These are phyloP conservation scores for Drosophila acutilabella DNA, from an alignment of 2,888 invertebrate species.

Conservation along the genomic window DNA sequence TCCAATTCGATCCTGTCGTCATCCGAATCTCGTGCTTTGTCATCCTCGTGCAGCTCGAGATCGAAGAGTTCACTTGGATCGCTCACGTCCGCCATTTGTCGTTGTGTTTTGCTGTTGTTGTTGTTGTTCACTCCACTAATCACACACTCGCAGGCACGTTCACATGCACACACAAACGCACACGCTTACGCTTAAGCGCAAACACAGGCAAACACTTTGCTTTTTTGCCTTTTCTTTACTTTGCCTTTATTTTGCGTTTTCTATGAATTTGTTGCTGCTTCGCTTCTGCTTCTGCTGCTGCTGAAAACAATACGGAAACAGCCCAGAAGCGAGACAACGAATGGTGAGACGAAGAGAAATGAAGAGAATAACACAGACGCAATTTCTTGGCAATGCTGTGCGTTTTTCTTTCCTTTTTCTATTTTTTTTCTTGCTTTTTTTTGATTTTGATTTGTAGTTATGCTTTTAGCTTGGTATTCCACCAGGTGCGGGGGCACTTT, in stretches of 20 bases:
- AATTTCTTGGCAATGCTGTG: conserved; percentile 53
- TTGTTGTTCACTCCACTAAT: conserved; percentile 40
- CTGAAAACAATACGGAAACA: conserved; percentile 62
- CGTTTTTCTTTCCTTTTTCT: conserved; percentile 8
- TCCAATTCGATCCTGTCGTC: conserved; percentile 95
- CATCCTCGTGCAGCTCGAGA: conserved; percentile 93
- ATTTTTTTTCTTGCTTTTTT: conserved; percentile 23
- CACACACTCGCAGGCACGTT: conserved; percentile 30
- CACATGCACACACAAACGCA: conserved; percentile 28
- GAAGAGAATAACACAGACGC: conserved; percentile 30
- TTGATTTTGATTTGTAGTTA: conserved; percentile 45
- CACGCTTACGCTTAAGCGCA: conserved; percentile 20
- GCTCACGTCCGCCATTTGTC: conserved; percentile 84
- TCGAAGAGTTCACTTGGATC: conserved; percentile 92
- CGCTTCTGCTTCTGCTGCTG: conserved; percentile 39
- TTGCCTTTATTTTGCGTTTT: conserved; percentile 34
- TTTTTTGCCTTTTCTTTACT: conserved; percentile 44
- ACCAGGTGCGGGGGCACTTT: conserved; percentile 43
- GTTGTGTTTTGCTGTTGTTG: conserved; percentile 43
- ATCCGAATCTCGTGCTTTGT: conserved; percentile 89
- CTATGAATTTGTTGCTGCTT: conserved; percentile 64
- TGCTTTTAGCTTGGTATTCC: conserved; percentile 28
- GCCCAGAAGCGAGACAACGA: conserved; percentile 21
- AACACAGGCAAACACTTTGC: conserved; percentile 57
- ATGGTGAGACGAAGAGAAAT: conserved; percentile 10